phyloP scores from a whole-genome alignment of 2,888 invertebrate species.

The Epinotia nisella region DNA sequence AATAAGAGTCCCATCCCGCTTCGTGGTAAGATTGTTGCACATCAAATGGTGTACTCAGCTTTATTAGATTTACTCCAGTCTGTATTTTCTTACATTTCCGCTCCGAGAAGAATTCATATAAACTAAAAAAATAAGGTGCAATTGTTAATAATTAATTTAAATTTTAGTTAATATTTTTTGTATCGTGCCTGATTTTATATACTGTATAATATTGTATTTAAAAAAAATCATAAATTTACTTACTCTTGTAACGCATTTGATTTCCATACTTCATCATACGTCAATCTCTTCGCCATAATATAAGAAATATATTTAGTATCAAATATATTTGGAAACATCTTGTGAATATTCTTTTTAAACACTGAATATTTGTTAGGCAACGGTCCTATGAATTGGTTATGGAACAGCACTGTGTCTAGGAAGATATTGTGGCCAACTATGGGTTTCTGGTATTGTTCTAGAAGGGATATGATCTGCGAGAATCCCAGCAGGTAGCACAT shows the following conservation, averaged over 20 bases:
- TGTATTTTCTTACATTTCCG: constrained; percentile 71
- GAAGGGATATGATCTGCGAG: constrained; percentile 86
- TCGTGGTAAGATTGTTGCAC: constrained; percentile 85
- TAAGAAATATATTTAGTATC: constrained; percentile 90
- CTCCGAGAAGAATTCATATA: constrained; percentile 86
- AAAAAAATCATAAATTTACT: too few species aligned
- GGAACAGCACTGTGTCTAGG: constrained; percentile 88
- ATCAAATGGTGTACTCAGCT: constrained; percentile 64
- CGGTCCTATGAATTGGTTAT: constrained; percentile 89
- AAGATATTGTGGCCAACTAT: constrained; percentile 91
- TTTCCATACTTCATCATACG: constrained; percentile 79
- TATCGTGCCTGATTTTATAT: too few species aligned
- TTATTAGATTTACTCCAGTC: constrained; percentile 63
- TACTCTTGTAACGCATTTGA: constrained; percentile 81
- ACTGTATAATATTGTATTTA: too few species aligned
- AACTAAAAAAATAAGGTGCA: constrained; percentile 60
- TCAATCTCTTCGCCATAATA: constrained; percentile 75
- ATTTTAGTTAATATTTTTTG: too few species aligned
- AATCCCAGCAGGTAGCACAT: constrained; percentile 86
- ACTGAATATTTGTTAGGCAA: constrained; percentile 86
- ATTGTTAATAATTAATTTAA: too few species aligned
- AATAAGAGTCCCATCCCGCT: constrained; percentile 94
- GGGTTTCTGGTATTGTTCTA: constrained; percentile 87
- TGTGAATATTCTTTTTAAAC: constrained; percentile 87
- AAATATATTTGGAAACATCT: constrained; percentile 87